A percentile compares a stretch with the other conserved stretches of the same genome.
phyloP scores from a whole-genome alignment of 2,113 vertebrate genomes.

The Xiphophorus hellerii region DNA sequence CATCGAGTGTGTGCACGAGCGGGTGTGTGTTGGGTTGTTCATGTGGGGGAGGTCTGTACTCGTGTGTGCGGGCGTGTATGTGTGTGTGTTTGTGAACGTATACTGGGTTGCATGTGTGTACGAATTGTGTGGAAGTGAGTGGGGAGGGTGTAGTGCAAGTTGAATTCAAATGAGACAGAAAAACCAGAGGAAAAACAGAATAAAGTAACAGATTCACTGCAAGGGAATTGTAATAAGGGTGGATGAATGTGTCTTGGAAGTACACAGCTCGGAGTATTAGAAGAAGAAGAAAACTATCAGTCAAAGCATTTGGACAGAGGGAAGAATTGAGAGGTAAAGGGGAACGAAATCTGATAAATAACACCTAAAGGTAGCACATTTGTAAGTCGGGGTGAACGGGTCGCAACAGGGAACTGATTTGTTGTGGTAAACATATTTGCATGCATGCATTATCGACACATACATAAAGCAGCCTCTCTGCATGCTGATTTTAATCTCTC shows the following conservation, averaged over 20 bases:
- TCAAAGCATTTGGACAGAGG: slow-evolving; percentile 51
- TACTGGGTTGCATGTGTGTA: slow-evolving; percentile 67
- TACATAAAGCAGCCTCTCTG: slow-evolving; percentile 49
- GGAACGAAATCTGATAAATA: slow-evolving; percentile 59
- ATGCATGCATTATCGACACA: slow-evolving; percentile 71
- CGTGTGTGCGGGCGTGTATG: slow-evolving; percentile 38
- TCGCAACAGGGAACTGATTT: slow-evolving; percentile 55
- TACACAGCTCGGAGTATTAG: slow-evolving; percentile 57
- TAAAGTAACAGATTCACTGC: slow-evolving; percentile 64
- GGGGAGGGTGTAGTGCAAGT: slow-evolving; percentile 70
- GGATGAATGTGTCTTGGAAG: slow-evolving; percentile 72
- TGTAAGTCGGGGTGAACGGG: slow-evolving; percentile 43
- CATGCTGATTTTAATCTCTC: slow-evolving; percentile 67
- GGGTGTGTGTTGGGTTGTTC: slow-evolving; percentile 53
- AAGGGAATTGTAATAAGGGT: slow-evolving; percentile 69
- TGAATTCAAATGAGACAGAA: slow-evolving; percentile 80
- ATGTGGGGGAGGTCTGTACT: slow-evolving; percentile 63
- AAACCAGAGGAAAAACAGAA: slow-evolving; percentile 68
- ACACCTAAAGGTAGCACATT: slow-evolving; percentile 37
- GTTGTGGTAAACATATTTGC: slow-evolving; percentile 66
- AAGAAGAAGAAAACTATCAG: slow-evolving; percentile 40
- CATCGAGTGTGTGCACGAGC: slow-evolving; percentile 60
- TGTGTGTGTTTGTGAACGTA: slow-evolving; percentile 62
- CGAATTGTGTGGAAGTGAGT: slow-evolving; percentile 65
- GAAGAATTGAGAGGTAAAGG: slow-evolving; percentile 40